Evolutionary conservation across 2,888 invertebrate genomes (phyloP), one percentile per base, ranked within the genome.

Genomic region (Teleiodes luculella): DNA sequence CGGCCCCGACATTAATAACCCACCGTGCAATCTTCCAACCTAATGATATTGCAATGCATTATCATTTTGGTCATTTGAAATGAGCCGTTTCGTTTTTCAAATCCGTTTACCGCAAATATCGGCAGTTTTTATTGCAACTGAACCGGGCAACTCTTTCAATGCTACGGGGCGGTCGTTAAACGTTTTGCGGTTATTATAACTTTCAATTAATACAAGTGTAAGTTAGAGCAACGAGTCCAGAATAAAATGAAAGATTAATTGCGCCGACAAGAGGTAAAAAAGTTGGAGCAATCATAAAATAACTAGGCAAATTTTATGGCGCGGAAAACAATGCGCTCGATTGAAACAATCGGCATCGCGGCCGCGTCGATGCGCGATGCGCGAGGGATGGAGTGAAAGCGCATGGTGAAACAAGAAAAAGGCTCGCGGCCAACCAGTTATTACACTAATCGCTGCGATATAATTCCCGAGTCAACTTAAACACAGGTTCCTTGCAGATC

Each of bases 381-480:
- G 55, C 51, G 63, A 74, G 73, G 78, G 80, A 74, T 71, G 77
- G 70, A 79, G 77, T 78, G 78, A 78, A 82, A 81, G 80, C 79
- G 78, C 78, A 77, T 75, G 74, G 76, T 80, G 80, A 80, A 84
- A 83, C 77, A 80, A 83, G 81, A 87, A 86, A 86, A 86, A 83
- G 77, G 70, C 70, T 70, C 68, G 70, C 76, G 75, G 70, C 80
- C 83, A 86, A 86, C 87, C 88, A 86, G 90, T 89, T 88, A 89
- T 90, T 90, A 90, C 87, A 82, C 89, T 90, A 90, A 90, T 90
- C 88, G 88, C 80, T 76, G 79, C 83, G 86, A 89, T 89, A 90
- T 90, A 88, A 90, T 90, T 89, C 87, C 84, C 79, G 76, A 87
- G 86, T 88, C 85, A 87, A 87, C 86, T 86, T 90, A 89, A 90